These are phyloP conservation scores for Progne subis DNA, from an alignment of 2,113 vertebrate genomes.

Conservation along the genomic window DNA sequence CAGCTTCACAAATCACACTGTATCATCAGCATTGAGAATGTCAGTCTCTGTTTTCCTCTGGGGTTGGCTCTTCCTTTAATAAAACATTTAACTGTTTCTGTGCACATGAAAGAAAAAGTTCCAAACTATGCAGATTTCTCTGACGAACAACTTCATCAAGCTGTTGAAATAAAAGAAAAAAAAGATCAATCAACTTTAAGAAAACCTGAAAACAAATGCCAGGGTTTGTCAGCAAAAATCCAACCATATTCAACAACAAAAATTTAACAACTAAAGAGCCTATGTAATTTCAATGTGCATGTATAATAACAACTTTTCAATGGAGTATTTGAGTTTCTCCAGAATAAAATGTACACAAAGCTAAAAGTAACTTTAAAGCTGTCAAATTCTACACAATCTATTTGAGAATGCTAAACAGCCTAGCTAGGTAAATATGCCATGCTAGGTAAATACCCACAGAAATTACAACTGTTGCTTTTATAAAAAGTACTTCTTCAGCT, in stretches of 20 bases:
- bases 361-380: not conserved
- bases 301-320: not conserved
- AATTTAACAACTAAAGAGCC: not conserved
- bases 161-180: constrained; percentile 48
- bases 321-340: not conserved
- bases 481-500: not conserved
- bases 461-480: not conserved
- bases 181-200: not conserved
- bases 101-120: constrained; percentile 84
- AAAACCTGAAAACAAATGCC: not conserved
- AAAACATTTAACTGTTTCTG: constrained; percentile 78
- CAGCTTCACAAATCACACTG: not conserved
- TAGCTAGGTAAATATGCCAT: not conserved
- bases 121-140: constrained; percentile 79
- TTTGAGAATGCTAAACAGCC: not conserved
- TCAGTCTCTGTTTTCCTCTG: constrained; percentile 38
- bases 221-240: not conserved
- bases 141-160: constrained; percentile 78
- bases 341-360: not conserved
- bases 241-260: not conserved
- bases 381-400: not conserved
- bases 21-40: not conserved
- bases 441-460: not conserved
- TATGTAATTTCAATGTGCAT: not conserved
- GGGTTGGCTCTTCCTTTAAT: constrained; percentile 67